A percentile compares a stretch with the other conserved stretches of the same genome.
Conservation (phyloP, 2,888 invertebrate species). For the Deroplatys truncata region DNA sequence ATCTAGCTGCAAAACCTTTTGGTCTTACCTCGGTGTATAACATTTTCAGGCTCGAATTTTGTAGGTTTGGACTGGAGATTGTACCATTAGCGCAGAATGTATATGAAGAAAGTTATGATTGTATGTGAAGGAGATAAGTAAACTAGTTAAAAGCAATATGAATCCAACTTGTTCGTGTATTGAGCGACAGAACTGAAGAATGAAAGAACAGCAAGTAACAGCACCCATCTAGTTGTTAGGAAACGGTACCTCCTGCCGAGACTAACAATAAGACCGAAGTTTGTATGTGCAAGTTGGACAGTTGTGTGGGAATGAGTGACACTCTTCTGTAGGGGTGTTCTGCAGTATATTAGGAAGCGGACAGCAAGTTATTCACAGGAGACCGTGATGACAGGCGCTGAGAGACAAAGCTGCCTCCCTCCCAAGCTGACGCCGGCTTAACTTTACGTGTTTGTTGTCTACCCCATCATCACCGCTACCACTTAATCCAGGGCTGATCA, state of each 20-base stretch:
- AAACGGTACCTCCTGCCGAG: neutral
- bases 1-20: too few species aligned
- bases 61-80: too few species aligned
- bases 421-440: neutral
- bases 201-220: too few species aligned
- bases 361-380: constrained; percentile 4
- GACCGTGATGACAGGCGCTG: neutral
- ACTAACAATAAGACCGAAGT: neutral
- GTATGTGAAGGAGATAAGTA: too few species aligned
- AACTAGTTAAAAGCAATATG: too few species aligned
- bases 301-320: neutral
- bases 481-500: neutral
- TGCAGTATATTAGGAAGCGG: neutral
- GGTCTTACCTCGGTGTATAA: too few species aligned
- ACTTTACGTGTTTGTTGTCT: neutral
- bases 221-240: too few species aligned
- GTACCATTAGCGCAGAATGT: too few species aligned
- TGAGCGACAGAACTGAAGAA: too few species aligned
- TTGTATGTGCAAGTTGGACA: neutral
- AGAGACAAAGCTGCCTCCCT: neutral
- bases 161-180: too few species aligned
- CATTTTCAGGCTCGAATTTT: too few species aligned
- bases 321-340: neutral
- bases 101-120: too few species aligned
- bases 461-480: neutral